A percentile compares a stretch with the other conserved stretches of the same genome.
Conservation (phyloP, 2,888 invertebrate genomes). For the Dysmachus trigonus region DNA sequence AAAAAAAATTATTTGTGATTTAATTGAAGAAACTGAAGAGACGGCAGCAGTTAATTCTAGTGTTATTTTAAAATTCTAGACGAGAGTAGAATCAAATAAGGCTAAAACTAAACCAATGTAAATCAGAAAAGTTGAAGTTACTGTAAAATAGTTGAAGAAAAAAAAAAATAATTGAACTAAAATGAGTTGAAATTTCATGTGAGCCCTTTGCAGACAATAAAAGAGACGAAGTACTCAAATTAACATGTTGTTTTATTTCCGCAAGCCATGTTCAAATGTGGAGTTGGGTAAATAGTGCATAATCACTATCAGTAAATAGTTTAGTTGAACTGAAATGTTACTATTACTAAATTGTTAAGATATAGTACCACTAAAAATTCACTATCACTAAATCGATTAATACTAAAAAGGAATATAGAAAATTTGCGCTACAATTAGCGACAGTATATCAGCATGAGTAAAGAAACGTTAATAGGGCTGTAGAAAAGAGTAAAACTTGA, state of each 20-base stretch:
- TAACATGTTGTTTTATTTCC: background rate
- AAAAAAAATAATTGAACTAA: constrained; percentile 46
- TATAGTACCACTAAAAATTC: no score
- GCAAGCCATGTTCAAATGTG: background rate
- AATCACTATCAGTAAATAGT: no score
- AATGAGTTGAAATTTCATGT: constrained; percentile 23
- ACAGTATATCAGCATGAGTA: no score
- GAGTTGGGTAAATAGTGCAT: no score
- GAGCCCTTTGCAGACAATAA: constrained; percentile 53
- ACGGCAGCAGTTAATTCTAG: constrained; percentile 6
- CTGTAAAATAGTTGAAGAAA: constrained; percentile 44
- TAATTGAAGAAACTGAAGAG: background rate
- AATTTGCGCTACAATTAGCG: no score
- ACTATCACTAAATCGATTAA: no score
- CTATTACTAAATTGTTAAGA: no score
- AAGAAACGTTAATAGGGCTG: no score
- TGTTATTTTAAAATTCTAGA: constrained; percentile 29
- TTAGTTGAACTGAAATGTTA: no score
- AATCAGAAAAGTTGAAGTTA: constrained; percentile 27
- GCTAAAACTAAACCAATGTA: background rate
- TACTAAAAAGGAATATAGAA: no score
- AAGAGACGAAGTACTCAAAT: constrained; percentile 52
- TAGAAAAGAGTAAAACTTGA: no score
- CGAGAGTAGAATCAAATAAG: background rate
- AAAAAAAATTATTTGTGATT: background rate